Percentiles rank a stretch among this genome's conserved stretches.
These are phyloP conservation scores for Acipenser oxyrinchus DNA, from an alignment of 2,797 vertebrate species.

Conservation along the genomic window DNA sequence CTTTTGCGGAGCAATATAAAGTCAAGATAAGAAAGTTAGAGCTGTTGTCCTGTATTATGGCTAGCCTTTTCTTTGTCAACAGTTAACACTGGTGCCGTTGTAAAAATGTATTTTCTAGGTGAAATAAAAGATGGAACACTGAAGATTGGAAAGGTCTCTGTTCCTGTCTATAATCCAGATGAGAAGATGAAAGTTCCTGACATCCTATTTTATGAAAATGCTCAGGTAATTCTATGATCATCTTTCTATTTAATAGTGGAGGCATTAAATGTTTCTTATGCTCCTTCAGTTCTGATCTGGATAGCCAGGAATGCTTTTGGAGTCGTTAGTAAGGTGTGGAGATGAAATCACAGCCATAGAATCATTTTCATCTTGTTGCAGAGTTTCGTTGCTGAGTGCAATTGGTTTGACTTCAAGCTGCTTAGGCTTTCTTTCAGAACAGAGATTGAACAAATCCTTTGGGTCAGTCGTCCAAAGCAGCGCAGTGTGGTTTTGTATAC, in stretches of 20 bases:
- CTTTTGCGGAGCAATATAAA: too few relatives aligned
- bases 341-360: background rate
- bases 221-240: constrained; percentile 65
- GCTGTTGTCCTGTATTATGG: background rate
- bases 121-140: constrained; percentile 67
- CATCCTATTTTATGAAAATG: constrained; percentile 91
- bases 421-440: background rate
- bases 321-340: background rate
- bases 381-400: background rate
- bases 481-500: background rate
- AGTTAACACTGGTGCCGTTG: background rate
- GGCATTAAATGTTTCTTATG: background rate
- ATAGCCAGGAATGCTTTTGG: background rate
- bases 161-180: constrained; percentile 62
- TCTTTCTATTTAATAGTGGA: background rate
- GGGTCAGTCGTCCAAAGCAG: background rate
- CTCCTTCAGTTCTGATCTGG: background rate
- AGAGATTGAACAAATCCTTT: background rate
- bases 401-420: background rate
- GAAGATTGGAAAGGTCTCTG: constrained; percentile 71
- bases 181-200: constrained; percentile 93
- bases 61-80: background rate
- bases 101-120: constrained; percentile 51
- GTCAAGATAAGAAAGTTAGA: background rate
- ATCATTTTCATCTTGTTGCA: constrained; percentile 1